phyloP scores from a whole-genome alignment of 2,797 vertebrate genomes.

The Tauraco hartlaubi region DNA sequence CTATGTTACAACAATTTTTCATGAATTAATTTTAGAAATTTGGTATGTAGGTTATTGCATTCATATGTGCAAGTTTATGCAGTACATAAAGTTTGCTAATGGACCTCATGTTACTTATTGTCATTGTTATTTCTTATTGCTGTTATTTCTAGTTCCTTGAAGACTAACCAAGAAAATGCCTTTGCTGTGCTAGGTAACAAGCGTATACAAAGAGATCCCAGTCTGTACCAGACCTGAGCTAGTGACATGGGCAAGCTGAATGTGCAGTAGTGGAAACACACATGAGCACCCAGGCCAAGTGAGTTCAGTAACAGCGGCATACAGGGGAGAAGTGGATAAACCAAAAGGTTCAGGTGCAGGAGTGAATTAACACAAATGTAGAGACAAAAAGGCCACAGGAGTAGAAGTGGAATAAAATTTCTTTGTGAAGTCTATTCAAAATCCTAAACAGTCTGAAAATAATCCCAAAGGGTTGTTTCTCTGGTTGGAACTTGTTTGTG shows the following conservation, averaged over 20 bases:
- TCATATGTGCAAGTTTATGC: background rate
- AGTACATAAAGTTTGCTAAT: background rate
- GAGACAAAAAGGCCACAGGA: background rate
- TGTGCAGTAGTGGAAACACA: background rate
- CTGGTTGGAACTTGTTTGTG: background rate
- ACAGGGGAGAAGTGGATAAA: background rate
- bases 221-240: background rate
- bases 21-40: background rate
- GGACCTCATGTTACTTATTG: background rate
- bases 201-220: background rate
- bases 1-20: background rate
- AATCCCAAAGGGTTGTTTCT: background rate
- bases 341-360: rapidly evolving
- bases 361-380: background rate
- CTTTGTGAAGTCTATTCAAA: background rate
- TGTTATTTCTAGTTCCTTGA: background rate
- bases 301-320: background rate
- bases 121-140: background rate
- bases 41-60: background rate
- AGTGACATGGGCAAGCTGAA: background rate
- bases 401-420: background rate
- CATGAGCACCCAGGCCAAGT: rapidly evolving
- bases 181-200: background rate
- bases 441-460: background rate
- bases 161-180: background rate